Percentiles rank a stretch among this genome's conserved stretches.
Evolutionary conservation across 1,140 invertebrate genomes (phyloP).

Genomic region (Ganaspis sp.): DNA sequence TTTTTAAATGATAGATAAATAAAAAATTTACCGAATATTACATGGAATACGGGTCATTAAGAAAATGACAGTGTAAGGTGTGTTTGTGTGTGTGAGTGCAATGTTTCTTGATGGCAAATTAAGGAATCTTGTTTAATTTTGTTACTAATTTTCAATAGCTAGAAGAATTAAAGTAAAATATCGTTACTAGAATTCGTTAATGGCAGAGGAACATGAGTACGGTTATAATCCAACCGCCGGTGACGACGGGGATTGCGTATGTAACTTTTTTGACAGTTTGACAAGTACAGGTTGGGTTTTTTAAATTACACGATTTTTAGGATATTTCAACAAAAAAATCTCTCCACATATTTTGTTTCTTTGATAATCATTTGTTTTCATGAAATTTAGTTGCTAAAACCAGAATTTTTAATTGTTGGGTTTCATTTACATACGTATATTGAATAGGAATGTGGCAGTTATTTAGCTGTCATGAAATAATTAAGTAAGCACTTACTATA

Average conservation of each 20-base stretch:
- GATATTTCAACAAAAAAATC: not conserved
- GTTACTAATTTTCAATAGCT: conserved; percentile 53
- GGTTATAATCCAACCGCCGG: conserved; percentile 73
- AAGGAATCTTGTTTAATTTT: conserved; percentile 58
- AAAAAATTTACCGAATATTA: not conserved
- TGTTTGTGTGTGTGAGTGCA: conserved; percentile 44
- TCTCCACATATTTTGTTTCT: not conserved
- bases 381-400: not conserved
- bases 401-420: not conserved
- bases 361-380: not conserved
- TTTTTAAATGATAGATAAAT: not conserved
- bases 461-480: conserved; percentile 14
- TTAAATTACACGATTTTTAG: conserved; percentile 32
- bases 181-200: conserved; percentile 67
- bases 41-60: not conserved
- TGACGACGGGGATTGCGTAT: conserved; percentile 71
- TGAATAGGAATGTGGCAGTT: not conserved
- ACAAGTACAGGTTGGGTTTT: conserved; percentile 69
- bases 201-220: conserved; percentile 76
- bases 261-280: conserved; percentile 71
- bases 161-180: conserved; percentile 43
- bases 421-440: not conserved
- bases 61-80: not conserved
- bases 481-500: not conserved
- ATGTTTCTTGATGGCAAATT: conserved; percentile 71